Conservation (phyloP, 2,113 vertebrate genomes). For the Burhinus bistriatus region DNA sequence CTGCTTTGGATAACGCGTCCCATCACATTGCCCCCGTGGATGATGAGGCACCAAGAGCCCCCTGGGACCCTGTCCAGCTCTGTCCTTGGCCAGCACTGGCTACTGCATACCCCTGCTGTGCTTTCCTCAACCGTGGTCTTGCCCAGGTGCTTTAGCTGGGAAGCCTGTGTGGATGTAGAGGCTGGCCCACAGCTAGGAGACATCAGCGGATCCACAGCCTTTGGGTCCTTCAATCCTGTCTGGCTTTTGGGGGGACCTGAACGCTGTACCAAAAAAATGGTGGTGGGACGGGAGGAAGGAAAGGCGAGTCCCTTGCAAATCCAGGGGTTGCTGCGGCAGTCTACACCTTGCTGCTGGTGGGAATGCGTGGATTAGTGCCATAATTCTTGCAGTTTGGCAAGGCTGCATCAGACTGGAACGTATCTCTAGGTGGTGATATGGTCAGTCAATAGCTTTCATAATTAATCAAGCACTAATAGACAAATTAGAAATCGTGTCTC, state of each 20-base stretch:
- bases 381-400: conserved; percentile 50
- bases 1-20: not conserved
- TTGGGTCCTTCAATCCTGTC: not conserved
- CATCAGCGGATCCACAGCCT: not conserved
- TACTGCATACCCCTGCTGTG: no score
- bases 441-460: conserved; percentile 67
- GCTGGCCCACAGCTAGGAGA: not conserved
- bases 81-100: not conserved
- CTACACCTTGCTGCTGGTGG: accelerated
- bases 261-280: not conserved
- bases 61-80: not conserved
- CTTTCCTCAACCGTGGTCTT: accelerated
- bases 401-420: conserved; percentile 45
- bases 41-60: not conserved
- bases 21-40: not conserved
- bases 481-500: conserved; percentile 55
- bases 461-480: conserved; percentile 70
- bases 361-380: not conserved
- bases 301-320: not conserved
- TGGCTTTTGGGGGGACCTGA: not conserved
- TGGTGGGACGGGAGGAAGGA: not conserved
- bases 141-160: not conserved
- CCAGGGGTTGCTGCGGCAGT: accelerated
- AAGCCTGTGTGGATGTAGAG: not conserved
- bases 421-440: conserved; percentile 62